Evolutionary conservation across 1,140 invertebrate species (phyloP), one percentile per base, ranked within the genome.

Genomic region (Drosophila nigromelanica): DNA sequence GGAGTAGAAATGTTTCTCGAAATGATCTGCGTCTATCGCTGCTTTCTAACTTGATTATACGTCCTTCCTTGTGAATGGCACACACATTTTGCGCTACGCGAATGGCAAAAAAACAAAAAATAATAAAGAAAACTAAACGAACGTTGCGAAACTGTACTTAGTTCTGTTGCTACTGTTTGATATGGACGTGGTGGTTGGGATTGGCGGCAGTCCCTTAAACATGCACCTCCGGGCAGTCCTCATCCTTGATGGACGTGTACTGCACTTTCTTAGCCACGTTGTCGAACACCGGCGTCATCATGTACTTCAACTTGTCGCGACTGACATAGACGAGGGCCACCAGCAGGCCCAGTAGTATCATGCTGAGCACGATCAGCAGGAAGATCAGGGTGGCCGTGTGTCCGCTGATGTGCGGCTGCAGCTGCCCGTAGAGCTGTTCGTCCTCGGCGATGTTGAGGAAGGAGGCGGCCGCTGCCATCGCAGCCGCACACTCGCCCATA

Each of bases 211-310:
- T 7, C 21, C 11, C 56, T 75, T 91, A 92, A 47, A 92, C 91
- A 69, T 92, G 90, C 48, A 92, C 92, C 69, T 92, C 92, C 48
- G 92, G 83, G 61, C 91, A 92, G 60, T 92, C 92, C 61, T 92
- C 90, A 78, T 92, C 92, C 89, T 93, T 93, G 51, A 96, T 96
- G 15, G 95, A 95, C 3, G 95, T 96, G 74, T 96, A 96, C 66
- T 96, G 94, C 15, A 96, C 95, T 85, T 95, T 95, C 89, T 95
- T 94, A 33, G 94, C 93, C 37, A 95, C 93, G 64, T 93, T 94
- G 63, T 95, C 94, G 51, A 96, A 92, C 37, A 95, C 92, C 1
- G 95, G 95, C n/a, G 91, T 93, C 10, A 95, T 92, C 89, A 93
- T 94, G 50, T 92, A 93, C 68, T 93, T 93, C 24, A 95, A 87